These are phyloP conservation scores for Drosophila atroscutellata DNA, from an alignment of 2,888 invertebrate genomes.

Conservation along the genomic window DNA sequence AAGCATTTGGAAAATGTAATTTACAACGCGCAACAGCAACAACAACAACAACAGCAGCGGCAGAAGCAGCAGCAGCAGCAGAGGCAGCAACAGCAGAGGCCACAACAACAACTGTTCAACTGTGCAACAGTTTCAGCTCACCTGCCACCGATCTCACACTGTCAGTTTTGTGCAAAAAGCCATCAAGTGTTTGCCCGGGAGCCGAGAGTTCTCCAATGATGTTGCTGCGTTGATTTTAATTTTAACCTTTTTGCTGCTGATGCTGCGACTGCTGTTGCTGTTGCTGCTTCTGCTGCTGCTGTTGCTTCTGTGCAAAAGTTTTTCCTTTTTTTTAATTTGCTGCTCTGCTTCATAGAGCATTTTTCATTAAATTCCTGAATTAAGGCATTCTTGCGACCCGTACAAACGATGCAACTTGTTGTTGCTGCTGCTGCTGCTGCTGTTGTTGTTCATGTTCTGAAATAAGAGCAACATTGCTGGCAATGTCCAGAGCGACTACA, in stretches of 20 bases:
- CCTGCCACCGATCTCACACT: conserved; percentile 78
- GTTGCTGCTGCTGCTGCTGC: conserved; percentile 39
- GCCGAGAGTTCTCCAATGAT: conserved; percentile 47
- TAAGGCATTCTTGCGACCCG: conserved; percentile 72
- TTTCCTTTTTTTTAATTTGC: conserved; percentile 70
- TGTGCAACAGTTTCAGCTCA: conserved; percentile 50
- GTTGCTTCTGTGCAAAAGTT: conserved; percentile 66
- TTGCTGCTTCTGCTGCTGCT: conserved; percentile 10
- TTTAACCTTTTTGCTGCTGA: conserved; percentile 67
- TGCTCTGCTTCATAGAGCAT: conserved; percentile 75
- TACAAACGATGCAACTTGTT: conserved; percentile 62
- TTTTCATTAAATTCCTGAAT: conserved; percentile 82
- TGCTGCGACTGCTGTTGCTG: conserved; percentile 23
- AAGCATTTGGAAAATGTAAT: conserved; percentile 83
- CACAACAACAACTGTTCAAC: conserved; percentile 25
- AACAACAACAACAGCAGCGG: conserved; percentile 19
- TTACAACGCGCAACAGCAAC: conserved; percentile 73
- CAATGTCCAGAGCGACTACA: conserved; percentile 73
- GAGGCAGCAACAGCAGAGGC: conserved; percentile 17
- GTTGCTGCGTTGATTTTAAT: conserved; percentile 72
- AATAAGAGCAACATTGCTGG: conserved; percentile 76
- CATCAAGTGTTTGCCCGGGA: conserved; percentile 53
- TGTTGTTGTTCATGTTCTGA: conserved; percentile 65
- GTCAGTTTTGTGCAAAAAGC: conserved; percentile 55
- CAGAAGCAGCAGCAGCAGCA: conserved; percentile 16